These are phyloP conservation scores for Mongoloraphidia duomilia DNA, from an alignment of 2,888 invertebrate species.

Conservation along the genomic window DNA sequence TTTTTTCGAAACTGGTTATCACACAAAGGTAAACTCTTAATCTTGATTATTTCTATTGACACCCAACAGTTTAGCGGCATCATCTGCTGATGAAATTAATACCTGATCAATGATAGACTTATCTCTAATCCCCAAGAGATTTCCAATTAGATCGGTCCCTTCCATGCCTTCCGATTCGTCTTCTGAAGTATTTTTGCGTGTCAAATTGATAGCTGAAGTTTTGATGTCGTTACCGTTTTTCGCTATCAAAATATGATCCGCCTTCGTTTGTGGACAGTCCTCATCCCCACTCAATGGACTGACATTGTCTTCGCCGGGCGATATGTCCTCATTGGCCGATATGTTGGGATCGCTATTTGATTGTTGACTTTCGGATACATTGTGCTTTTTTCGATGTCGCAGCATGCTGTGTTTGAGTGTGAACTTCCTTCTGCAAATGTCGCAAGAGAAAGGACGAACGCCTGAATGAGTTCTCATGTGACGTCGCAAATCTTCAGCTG, in stretches of 20 bases:
- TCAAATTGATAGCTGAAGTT: slow-evolving; percentile 6
- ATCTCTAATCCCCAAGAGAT: slow-evolving; percentile 76
- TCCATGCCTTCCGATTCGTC: slow-evolving; percentile 37
- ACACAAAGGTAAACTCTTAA: not conserved
- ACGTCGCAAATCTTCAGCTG: slow-evolving; percentile 79
- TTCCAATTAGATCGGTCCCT: slow-evolving; percentile 69
- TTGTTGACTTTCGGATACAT: slow-evolving; percentile 29
- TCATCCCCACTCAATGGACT: no score
- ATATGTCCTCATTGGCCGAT: no score
- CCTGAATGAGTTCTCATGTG: slow-evolving; percentile 93
- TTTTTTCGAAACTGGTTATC: no score
- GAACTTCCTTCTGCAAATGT: slow-evolving; percentile 75
- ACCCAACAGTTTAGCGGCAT: slow-evolving; percentile 77
- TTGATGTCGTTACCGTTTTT: slow-evolving; percentile 34
- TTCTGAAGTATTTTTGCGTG: not conserved
- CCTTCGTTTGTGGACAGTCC: no score
- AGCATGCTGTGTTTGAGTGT: slow-evolving; percentile 92
- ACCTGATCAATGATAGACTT: slow-evolving; percentile 73
- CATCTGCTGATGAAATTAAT: slow-evolving; percentile 63
- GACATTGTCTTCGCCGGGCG: no score
- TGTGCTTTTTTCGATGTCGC: slow-evolving; percentile 81
- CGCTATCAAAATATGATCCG: slow-evolving; percentile 14
- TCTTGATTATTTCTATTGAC: slow-evolving; percentile 47
- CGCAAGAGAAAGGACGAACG: slow-evolving; percentile 83
- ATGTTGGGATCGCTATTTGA: not conserved